Evolutionary conservation across 2,113 vertebrate species (phyloP).

Genomic region (Sigmodon hispidus): DNA sequence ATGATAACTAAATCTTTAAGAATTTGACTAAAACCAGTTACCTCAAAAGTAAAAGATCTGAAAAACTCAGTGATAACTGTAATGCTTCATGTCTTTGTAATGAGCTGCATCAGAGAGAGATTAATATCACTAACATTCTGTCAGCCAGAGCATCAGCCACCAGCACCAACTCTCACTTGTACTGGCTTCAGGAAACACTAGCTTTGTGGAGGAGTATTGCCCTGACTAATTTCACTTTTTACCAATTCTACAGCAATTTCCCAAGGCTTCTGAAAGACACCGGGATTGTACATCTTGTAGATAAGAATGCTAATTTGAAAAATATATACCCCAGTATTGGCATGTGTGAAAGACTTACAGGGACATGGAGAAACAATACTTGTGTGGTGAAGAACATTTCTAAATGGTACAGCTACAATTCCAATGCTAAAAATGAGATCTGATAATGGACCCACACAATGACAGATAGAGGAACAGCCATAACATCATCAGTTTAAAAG

Average conservation of each 20-base stretch:
- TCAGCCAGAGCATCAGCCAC: background rate
- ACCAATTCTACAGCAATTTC: background rate
- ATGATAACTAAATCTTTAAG: background rate
- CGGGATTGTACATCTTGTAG: background rate
- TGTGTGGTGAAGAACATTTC: background rate
- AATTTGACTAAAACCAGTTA: background rate
- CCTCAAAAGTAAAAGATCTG: background rate
- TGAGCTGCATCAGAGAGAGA: background rate
- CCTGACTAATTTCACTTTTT: background rate
- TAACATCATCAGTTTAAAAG: background rate
- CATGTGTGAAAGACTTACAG: background rate
- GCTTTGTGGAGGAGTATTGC: background rate
- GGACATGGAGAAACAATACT: background rate
- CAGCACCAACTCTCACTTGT: background rate
- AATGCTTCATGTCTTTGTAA: background rate
- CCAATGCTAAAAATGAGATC: background rate
- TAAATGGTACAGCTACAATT: slow-evolving; percentile 31
- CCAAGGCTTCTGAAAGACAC: background rate
- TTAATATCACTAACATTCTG: background rate
- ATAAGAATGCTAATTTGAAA: background rate
- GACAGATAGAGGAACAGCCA: background rate
- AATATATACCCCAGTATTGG: background rate
- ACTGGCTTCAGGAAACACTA: background rate
- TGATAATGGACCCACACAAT: background rate
- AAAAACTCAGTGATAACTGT: background rate